phyloP scores from a whole-genome alignment of 2,797 vertebrate genomes.

The Heterohyrax brucei region DNA sequence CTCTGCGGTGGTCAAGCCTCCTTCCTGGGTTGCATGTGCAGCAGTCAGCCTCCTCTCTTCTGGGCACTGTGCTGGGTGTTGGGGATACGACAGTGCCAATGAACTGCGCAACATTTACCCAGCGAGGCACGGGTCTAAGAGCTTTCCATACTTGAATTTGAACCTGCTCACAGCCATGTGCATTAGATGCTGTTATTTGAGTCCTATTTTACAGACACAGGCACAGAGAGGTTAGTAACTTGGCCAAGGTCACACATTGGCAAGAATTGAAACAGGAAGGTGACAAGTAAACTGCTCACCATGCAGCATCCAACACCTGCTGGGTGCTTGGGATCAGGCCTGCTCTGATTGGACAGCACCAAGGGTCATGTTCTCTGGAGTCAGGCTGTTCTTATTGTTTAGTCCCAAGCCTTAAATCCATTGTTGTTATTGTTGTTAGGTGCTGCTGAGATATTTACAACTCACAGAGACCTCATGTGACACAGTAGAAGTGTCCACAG shows the following conservation, averaged over 20 bases:
- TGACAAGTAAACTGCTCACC: background rate
- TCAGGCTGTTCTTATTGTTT: background rate
- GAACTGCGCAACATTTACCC: rapidly evolving
- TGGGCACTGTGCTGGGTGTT: background rate
- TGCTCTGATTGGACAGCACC: background rate
- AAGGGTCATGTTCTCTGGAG: background rate
- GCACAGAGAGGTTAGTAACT: background rate
- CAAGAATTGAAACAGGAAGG: background rate
- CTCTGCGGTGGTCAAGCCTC: background rate
- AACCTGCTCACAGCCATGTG: background rate
- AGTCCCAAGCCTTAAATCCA: background rate
- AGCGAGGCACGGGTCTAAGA: background rate
- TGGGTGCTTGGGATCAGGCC: background rate
- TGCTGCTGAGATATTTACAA: background rate
- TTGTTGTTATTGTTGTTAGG: too few species aligned
- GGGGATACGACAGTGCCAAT: rapidly evolving
- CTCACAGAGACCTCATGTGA: background rate
- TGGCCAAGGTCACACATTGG: background rate
- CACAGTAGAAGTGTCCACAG: background rate
- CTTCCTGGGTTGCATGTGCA: background rate
- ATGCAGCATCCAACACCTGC: background rate
- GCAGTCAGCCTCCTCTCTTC: rapidly evolving
- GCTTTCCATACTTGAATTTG: background rate
- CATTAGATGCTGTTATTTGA: background rate
- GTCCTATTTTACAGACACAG: background rate